Evolutionary conservation across 2,888 invertebrate genomes (phyloP).

Genomic region (Himalopsyche tibetana): DNA sequence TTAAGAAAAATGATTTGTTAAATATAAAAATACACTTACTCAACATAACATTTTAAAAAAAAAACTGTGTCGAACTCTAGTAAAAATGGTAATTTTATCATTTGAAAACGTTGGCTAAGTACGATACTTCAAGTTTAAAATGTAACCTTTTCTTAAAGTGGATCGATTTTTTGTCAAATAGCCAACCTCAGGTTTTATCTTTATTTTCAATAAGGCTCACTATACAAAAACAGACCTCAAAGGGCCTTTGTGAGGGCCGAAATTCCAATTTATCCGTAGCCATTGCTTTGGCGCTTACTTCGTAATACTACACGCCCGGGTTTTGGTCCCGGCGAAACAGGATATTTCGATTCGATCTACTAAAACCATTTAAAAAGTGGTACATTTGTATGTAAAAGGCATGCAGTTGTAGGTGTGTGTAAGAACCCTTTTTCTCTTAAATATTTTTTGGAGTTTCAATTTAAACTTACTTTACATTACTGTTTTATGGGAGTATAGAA

Average conservation of each 20-base stretch:
- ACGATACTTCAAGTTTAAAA: neutral
- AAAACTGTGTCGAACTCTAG: too few relatives aligned
- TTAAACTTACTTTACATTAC: too few relatives aligned
- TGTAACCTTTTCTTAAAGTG: neutral
- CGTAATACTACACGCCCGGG: constrained; percentile 44
- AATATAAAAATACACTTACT: too few relatives aligned
- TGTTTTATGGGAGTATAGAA: too few relatives aligned
- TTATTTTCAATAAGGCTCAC: constrained; percentile 49
- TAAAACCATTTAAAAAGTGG: neutral
- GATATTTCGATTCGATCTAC: constrained; percentile 47
- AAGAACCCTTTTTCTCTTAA: too few relatives aligned
- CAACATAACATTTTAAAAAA: too few relatives aligned
- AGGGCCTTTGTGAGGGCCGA: constrained; percentile 56
- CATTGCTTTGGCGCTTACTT: constrained; percentile 48
- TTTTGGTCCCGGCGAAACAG: constrained; percentile 44
- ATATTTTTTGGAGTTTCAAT: too few relatives aligned
- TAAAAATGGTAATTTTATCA: too few relatives aligned
- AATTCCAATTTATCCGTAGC: constrained; percentile 60
- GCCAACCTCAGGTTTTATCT: constrained; percentile 14
- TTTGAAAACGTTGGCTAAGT: neutral
- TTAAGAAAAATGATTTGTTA: too few relatives aligned
- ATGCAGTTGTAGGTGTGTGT: neutral
- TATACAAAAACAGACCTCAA: constrained; percentile 53
- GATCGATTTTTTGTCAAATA: neutral
- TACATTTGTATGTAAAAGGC: constrained; percentile 2